These are phyloP conservation scores for Phortica magna DNA, from an alignment of 2,888 invertebrate genomes.

Conservation along the genomic window DNA sequence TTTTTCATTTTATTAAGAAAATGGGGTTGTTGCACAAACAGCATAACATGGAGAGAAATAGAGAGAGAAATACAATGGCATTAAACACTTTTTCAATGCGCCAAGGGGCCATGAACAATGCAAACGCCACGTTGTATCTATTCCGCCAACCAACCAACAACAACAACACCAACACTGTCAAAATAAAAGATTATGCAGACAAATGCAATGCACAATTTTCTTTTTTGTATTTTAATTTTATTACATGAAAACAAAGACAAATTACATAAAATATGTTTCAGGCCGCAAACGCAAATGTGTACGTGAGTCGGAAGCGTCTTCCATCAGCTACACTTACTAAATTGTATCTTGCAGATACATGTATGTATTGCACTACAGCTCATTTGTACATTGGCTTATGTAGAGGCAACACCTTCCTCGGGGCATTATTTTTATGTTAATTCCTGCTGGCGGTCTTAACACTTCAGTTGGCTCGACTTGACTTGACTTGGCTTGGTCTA, in stretches of 20 bases:
- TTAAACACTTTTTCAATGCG: neutral
- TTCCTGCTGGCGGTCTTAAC: conserved; percentile 49
- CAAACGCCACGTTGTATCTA: conserved; percentile 39
- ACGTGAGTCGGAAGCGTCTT: conserved; percentile 29
- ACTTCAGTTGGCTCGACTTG: conserved; percentile 24
- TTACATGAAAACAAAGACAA: conserved; percentile 73
- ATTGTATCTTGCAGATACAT: conserved; percentile 49
- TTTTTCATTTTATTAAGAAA: conserved; percentile 60
- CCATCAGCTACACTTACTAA: conserved; percentile 30
- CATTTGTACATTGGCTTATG: conserved; percentile 39
- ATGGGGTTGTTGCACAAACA: conserved; percentile 34
- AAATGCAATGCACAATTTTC: conserved; percentile 65
- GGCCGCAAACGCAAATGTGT: conserved; percentile 31
- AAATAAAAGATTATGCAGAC: conserved; percentile 41
- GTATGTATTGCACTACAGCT: conserved; percentile 62
- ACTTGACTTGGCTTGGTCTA: conserved; percentile 17
- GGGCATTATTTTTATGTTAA: conserved; percentile 64
- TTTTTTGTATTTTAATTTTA: conserved; percentile 65
- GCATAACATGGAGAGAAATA: conserved; percentile 16
- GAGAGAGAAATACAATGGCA: neutral
- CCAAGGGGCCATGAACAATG: conserved; percentile 14
- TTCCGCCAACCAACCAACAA: neutral
- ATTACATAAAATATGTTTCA: conserved; percentile 69
- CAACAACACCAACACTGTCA: conserved; percentile 24
- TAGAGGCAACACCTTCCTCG: conserved; percentile 46